These are phyloP conservation scores for Lycaon pictus DNA, from an alignment of 2,113 vertebrate genomes.

Conservation along the genomic window DNA sequence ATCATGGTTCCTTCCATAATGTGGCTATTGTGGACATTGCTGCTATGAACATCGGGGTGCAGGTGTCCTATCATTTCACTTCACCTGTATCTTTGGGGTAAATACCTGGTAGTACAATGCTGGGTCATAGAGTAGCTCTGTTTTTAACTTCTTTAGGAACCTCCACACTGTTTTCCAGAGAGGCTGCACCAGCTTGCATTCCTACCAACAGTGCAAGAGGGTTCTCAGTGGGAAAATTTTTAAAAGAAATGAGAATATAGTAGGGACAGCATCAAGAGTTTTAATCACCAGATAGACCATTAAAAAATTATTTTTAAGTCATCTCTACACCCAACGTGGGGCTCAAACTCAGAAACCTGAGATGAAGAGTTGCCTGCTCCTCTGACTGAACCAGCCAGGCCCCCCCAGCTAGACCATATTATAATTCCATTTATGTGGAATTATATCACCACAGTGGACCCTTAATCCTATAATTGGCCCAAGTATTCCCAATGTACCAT, in stretches of 20 bases:
- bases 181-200: too few species aligned
- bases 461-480: conserved; percentile 55
- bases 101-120: too few species aligned
- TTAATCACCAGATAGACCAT: neutral
- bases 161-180: too few species aligned
- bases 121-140: too few species aligned
- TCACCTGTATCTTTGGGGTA: too few species aligned
- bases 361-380: neutral
- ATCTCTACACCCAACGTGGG: neutral
- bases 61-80: too few species aligned
- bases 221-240: neutral
- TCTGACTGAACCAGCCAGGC: neutral
- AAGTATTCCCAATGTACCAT: conserved; percentile 29
- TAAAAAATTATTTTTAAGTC: neutral
- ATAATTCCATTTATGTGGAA: neutral
- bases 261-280: conserved; percentile 11
- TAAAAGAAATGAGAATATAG: conserved; percentile 35
- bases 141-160: too few species aligned
- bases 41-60: too few species aligned
- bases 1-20: too few species aligned
- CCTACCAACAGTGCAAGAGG: too few species aligned
- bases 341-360: neutral
- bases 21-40: too few species aligned
- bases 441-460: neutral
- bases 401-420: neutral